These are phyloP conservation scores for Prunella himalayana DNA, from an alignment of 2,113 vertebrate genomes.

Conservation along the genomic window DNA sequence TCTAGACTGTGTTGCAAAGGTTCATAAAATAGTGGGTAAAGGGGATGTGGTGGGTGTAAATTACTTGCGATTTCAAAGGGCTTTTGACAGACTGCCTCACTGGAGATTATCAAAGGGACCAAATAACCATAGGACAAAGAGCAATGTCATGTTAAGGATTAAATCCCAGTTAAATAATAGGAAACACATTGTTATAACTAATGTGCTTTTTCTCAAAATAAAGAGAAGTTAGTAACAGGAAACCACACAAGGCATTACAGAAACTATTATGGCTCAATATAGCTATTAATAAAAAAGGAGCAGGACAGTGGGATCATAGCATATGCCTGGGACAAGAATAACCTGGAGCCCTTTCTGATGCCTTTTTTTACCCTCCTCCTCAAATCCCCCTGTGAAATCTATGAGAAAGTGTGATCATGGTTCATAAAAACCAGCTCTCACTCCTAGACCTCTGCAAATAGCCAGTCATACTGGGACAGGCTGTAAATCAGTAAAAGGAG, in stretches of 20 bases:
- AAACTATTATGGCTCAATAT: background rate
- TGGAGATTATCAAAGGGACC: constrained; percentile 25
- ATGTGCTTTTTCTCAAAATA: background rate
- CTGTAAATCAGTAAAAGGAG: constrained; percentile 6
- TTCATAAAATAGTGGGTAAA: constrained; percentile 14
- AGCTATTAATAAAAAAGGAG: background rate
- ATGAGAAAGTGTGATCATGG: background rate
- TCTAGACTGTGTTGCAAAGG: background rate
- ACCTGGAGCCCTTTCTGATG: background rate
- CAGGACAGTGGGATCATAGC: background rate
- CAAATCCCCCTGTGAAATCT: background rate
- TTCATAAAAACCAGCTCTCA: background rate
- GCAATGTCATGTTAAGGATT: background rate
- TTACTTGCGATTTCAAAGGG: constrained; percentile 27
- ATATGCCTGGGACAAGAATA: background rate
- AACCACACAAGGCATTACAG: background rate
- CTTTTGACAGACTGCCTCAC: background rate
- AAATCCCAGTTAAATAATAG: background rate
- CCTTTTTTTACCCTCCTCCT: background rate
- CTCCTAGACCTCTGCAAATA: constrained; percentile 9
- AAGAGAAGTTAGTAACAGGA: background rate
- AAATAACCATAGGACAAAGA: constrained; percentile 20
- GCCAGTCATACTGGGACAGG: background rate
- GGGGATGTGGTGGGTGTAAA: constrained; percentile 16
- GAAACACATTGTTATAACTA: background rate